A percentile compares a stretch with the other conserved stretches of the same genome.
phyloP scores from a whole-genome alignment of 2,797 vertebrate species.

The Paedocypris micromegethes region DNA sequence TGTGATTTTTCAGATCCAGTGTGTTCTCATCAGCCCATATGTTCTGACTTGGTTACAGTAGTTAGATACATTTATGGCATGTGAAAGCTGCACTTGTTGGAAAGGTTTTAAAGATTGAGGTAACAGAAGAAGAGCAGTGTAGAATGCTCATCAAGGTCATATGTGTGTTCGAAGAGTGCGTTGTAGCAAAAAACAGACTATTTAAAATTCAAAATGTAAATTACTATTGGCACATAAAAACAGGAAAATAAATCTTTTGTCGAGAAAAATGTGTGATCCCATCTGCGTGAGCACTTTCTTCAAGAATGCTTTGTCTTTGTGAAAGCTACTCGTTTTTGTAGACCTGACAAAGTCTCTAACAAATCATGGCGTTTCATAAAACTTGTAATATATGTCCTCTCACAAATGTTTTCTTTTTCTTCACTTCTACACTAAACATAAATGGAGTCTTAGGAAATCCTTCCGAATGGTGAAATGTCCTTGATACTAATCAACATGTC shows the following conservation, averaged over 20 bases:
- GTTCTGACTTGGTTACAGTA: slow-evolving; percentile 84
- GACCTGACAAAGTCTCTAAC: slow-evolving; percentile 64
- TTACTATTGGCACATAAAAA: too few relatives aligned
- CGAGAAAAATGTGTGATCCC: slow-evolving; percentile 9
- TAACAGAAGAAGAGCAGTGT: slow-evolving; percentile 2
- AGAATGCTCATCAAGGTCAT: slow-evolving; percentile 8
- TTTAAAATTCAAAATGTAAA: too few relatives aligned
- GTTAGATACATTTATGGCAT: slow-evolving; percentile 79
- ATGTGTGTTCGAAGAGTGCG: too few relatives aligned
- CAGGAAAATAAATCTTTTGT: too few relatives aligned
- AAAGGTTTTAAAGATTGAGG: slow-evolving; percentile 55
- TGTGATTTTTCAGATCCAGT: slow-evolving; percentile 62
- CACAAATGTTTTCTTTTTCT: slow-evolving; percentile 58
- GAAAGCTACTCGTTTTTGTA: slow-evolving; percentile 46
- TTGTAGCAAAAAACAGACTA: too few relatives aligned
- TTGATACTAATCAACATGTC: slow-evolving; percentile 65
- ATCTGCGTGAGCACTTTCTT: slow-evolving; percentile 54
- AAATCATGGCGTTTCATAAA: slow-evolving; percentile 62
- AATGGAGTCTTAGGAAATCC: slow-evolving; percentile 59
- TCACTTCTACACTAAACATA: slow-evolving; percentile 49
- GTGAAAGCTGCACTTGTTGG: slow-evolving; percentile 66
- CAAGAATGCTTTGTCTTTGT: slow-evolving; percentile 51
- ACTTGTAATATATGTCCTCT: slow-evolving; percentile 64
- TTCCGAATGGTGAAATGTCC: slow-evolving; percentile 58
- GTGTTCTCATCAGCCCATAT: slow-evolving; percentile 69